These are phyloP conservation scores for Drosophila bocqueti DNA, from an alignment of 1,140 invertebrate species.

Conservation along the genomic window DNA sequence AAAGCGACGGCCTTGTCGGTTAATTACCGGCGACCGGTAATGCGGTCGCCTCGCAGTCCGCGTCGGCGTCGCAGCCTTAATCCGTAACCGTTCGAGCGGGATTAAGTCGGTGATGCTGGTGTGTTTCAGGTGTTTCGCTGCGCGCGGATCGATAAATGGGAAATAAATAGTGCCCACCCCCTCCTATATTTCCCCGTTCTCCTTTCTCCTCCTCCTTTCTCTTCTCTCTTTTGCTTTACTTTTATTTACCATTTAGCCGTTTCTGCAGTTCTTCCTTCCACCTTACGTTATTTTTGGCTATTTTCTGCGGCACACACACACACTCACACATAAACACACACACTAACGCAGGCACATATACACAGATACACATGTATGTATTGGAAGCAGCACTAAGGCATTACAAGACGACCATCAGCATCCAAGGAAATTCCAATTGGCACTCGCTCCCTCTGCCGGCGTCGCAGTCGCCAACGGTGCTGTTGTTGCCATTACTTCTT, in stretches of 20 bases:
- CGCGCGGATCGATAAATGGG: constrained; percentile 34
- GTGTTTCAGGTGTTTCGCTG: constrained; percentile 21
- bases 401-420: constrained; percentile 48
- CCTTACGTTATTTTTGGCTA: constrained; percentile 12
- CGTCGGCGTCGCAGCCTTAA: constrained; percentile 50
- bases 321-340: neutral
- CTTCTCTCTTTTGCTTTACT: constrained; percentile 17
- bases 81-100: constrained; percentile 41
- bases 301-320: constrained; percentile 13
- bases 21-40: constrained; percentile 56
- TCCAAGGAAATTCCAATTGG: constrained; percentile 46
- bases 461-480: constrained; percentile 2
- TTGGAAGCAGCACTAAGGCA: constrained; percentile 32
- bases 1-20: constrained; percentile 44
- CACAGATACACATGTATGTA: neutral
- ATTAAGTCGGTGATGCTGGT: constrained; percentile 41
- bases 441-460: constrained; percentile 13
- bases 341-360: constrained; percentile 3
- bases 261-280: constrained; percentile 28
- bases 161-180: constrained; percentile 12
- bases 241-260: constrained; percentile 34
- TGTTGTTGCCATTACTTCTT: constrained; percentile 24
- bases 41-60: constrained; percentile 31
- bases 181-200: neutral
- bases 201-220: neutral